Conservation (phyloP, 1,140 invertebrate genomes). For the Aphaenogaster rudis region DNA sequence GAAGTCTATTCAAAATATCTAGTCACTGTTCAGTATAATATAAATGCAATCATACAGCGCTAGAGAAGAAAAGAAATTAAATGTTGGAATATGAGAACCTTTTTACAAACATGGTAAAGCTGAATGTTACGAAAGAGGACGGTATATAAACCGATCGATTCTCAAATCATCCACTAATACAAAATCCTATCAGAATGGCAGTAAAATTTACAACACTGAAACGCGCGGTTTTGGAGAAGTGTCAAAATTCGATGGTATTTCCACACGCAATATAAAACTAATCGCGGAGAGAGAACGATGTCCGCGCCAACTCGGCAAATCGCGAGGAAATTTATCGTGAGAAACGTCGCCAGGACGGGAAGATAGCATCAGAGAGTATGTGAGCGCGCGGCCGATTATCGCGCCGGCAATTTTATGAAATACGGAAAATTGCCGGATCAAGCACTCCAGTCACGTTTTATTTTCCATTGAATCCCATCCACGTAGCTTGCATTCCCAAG, state of each 20-base stretch:
- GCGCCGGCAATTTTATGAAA: constrained; percentile 38
- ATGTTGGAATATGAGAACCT: neutral
- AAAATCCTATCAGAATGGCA: neutral
- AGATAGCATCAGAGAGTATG: constrained; percentile 14
- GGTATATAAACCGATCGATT: neutral
- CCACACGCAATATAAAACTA: constrained; percentile 24
- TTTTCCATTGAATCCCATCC: constrained; percentile 59
- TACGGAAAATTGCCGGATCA: constrained; percentile 40
- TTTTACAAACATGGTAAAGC: neutral
- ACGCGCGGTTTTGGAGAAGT: neutral
- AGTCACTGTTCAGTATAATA: neutral
- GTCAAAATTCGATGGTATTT: constrained; percentile 29
- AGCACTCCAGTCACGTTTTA: constrained; percentile 74
- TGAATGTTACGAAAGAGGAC: neutral
- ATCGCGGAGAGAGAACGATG: neutral
- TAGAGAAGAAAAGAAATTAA: neutral
- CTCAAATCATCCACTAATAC: neutral
- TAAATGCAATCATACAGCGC: neutral
- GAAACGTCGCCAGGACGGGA: neutral
- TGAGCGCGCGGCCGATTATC: constrained; percentile 47
- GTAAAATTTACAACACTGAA: neutral
- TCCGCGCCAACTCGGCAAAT: neutral
- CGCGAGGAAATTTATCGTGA: constrained; percentile 29
- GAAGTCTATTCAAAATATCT: neutral
- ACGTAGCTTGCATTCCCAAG: constrained; percentile 54